Evolutionary conservation across 2,888 invertebrate species (phyloP).

Genomic region (Norana najaformis): DNA sequence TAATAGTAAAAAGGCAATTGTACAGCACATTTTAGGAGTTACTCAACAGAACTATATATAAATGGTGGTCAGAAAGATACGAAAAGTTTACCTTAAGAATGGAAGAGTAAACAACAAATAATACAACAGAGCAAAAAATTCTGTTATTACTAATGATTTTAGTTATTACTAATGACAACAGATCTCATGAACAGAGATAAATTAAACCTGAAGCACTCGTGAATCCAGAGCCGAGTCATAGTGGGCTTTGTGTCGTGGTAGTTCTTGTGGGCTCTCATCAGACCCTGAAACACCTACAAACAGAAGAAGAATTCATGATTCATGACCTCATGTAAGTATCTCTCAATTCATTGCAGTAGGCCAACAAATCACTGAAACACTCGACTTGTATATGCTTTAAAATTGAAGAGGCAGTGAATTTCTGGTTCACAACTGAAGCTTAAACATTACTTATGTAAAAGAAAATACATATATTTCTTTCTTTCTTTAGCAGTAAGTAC

Average conservation of each 20-base stretch:
- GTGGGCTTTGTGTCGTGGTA: constrained; percentile 74
- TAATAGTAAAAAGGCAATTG: too few relatives aligned
- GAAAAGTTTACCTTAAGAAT: constrained; percentile 1
- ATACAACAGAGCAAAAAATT: background rate
- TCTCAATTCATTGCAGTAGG: background rate
- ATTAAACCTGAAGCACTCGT: constrained; percentile 72
- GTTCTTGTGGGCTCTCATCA: constrained; percentile 77
- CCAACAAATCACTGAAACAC: background rate
- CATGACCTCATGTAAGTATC: too few relatives aligned
- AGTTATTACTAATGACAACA: too few relatives aligned
- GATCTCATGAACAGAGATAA: background rate
- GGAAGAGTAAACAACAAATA: background rate
- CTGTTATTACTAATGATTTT: background rate
- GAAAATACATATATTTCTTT: background rate
- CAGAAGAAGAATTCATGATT: background rate
- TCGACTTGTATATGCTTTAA: background rate
- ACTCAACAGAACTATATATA: too few relatives aligned
- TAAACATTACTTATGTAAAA: background rate
- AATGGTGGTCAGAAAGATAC: background rate
- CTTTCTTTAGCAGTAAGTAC: background rate
- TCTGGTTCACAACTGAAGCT: background rate
- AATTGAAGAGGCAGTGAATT: background rate
- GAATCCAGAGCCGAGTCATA: constrained; percentile 81
- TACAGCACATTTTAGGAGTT: too few relatives aligned
- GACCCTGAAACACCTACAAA: constrained; percentile 71